Evolutionary conservation across 2,888 invertebrate genomes (phyloP), one percentile per base, ranked within the genome.

Genomic region (Acronicta aceris): DNA sequence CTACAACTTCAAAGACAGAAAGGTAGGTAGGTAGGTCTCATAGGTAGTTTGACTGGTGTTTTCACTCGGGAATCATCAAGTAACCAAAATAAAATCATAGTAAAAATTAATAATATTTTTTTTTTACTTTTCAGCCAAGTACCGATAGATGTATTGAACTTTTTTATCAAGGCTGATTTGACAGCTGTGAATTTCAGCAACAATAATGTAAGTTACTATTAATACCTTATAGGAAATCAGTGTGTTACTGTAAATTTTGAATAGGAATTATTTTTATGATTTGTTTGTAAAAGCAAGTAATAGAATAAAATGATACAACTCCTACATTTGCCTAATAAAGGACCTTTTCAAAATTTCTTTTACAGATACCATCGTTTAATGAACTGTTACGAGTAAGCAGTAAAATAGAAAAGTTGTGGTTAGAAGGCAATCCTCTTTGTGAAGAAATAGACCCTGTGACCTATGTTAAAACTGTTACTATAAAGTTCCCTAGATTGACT

Each of bases 401-500:
- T 78, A 92, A 89, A 78, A 89, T 94, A 52, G 93, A 93, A 64
- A 91, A 88, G 45, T 75, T 94, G 0, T 93, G 93, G 93, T 66
- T 94, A 15, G 94, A 94, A 77, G 94, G 93, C 0, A 94, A 94
- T 59, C 94, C 93, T 0, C 77, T 94, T 1, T 94, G 94, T 71
- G 89, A 89, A 10, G 81, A 87, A 0, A 51, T 89, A 25, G 88
- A 91, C 36, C 74, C 86, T 0, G 65, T 80, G 0, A 42, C 79
- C 1, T 94, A 94, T 70, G 85, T 93, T 1, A 92, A 91, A 71
- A 81, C 82, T 21, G 79, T 93, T 10, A 75, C 80, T 2, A 75
- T 87, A 38, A 92, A 89, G 70, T 94, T 93, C 67, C 94, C 94
- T 0, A 86, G 92, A 61, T 70, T 94, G 13, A 83, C 59, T 17